phyloP scores from a whole-genome alignment of 1,140 invertebrate species.

The Parasteatoda tepidariorum region DNA sequence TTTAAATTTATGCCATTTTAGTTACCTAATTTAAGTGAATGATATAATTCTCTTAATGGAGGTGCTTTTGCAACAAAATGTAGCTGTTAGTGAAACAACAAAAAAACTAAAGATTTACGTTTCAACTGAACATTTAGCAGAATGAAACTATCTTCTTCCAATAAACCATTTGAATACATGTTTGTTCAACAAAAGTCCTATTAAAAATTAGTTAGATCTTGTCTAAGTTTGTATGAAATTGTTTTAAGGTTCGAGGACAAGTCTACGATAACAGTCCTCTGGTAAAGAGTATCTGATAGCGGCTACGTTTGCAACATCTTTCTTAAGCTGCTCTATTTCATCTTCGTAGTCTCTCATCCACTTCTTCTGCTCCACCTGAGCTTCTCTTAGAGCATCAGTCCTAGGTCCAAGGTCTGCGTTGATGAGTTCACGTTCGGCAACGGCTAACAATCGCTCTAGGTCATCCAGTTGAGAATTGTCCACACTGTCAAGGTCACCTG shows the following conservation, averaged over 20 bases:
- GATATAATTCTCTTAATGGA: no score
- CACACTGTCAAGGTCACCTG: constrained; percentile 64
- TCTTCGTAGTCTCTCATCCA: constrained; percentile 85
- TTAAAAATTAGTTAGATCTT: no score
- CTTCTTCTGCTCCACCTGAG: constrained; percentile 79
- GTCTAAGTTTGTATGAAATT: no score
- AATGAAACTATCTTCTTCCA: no score
- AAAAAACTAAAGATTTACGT: no score
- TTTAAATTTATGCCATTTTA: no score
- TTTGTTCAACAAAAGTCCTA: no score
- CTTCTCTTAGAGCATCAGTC: constrained; percentile 78
- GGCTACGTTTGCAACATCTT: constrained; percentile 88
- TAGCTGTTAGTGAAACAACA: no score
- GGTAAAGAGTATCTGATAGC: constrained; percentile 86
- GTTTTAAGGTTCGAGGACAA: constrained; percentile 70
- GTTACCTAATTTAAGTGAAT: no score
- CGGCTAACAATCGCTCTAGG: constrained; percentile 79
- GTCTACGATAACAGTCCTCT: constrained; percentile 80
- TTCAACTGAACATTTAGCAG: no score
- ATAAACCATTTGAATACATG: no score
- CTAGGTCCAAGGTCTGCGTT: constrained; percentile 81
- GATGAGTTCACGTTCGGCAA: constrained; percentile 80
- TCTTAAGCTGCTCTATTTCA: constrained; percentile 78
- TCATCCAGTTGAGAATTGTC: constrained; percentile 78
- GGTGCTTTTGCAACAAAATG: no score